These are phyloP conservation scores for Caenorhabditis tropicalis DNA, from an alignment of 1,140 invertebrate genomes.

Conservation along the genomic window DNA sequence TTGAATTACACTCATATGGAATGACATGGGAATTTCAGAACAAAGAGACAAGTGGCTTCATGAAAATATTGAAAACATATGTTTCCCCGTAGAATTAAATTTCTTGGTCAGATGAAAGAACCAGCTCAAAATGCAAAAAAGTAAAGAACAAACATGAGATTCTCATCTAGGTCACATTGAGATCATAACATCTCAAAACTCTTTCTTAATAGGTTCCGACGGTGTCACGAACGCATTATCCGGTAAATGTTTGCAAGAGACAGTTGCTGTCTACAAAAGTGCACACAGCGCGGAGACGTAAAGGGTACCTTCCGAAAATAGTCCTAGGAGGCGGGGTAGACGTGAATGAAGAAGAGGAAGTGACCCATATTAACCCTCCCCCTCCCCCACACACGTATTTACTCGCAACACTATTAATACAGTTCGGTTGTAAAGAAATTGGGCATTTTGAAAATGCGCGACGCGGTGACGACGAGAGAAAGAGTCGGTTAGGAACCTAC, in stretches of 20 bases:
- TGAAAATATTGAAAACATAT: not conserved
- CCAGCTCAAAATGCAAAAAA: too few species aligned
- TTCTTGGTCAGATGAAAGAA: too few species aligned
- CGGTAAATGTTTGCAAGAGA: slow-evolving; percentile 3
- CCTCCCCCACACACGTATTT: not conserved
- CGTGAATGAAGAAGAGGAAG: slow-evolving; percentile 15
- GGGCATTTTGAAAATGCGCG: slow-evolving; percentile 31
- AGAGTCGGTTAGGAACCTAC: not conserved
- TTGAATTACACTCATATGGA: not conserved
- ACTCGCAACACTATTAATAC: slow-evolving; percentile 43
- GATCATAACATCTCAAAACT: too few species aligned
- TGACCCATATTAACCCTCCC: slow-evolving; percentile 34
- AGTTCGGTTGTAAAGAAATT: slow-evolving; percentile 39
- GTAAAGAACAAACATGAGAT: too few species aligned
- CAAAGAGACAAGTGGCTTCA: not conserved
- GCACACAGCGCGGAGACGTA: slow-evolving; percentile 8
- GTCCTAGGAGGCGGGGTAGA: not conserved
- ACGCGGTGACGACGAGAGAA: not conserved
- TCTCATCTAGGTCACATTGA: too few species aligned
- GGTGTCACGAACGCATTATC: not conserved
- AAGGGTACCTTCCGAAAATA: slow-evolving; percentile 1
- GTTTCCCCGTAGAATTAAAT: too few species aligned
- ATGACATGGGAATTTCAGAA: not conserved
- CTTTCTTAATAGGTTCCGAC: not conserved
- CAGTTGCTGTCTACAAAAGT: not conserved